Percentiles rank a stretch among this genome's conserved stretches.
These are phyloP conservation scores for Sceliomorpha sp. DNA, from an alignment of 2,888 invertebrate species.

Conservation along the genomic window DNA sequence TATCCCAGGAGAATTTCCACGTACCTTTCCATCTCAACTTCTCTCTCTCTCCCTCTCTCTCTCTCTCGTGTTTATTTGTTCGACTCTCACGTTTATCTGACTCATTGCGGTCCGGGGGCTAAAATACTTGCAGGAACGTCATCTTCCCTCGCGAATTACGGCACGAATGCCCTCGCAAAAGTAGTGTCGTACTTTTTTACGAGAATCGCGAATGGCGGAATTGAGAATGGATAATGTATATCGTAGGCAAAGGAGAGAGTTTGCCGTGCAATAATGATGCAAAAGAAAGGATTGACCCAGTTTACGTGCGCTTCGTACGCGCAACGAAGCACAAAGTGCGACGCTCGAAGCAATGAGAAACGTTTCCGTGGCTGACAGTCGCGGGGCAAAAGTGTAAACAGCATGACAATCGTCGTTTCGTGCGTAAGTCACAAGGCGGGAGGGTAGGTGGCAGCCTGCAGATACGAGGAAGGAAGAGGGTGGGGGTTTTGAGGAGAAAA, in stretches of 20 bases:
- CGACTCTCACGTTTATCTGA: no score
- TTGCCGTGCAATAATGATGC: constrained; percentile 40
- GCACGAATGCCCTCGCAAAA: constrained; percentile 15
- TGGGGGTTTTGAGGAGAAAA: no score
- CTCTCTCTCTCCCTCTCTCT: no score
- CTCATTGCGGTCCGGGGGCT: no score
- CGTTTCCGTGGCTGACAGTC: constrained; percentile 31
- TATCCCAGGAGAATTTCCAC: no score
- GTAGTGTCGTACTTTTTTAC: constrained; percentile 16
- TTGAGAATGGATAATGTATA: constrained; percentile 32
- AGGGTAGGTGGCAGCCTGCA: no score
- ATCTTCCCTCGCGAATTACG: no score
- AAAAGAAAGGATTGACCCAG: constrained; percentile 48
- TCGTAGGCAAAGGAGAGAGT: constrained; percentile 35
- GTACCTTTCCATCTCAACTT: no score
- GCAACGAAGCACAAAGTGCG: constrained; percentile 39
- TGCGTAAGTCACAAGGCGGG: no score
- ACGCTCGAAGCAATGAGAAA: constrained; percentile 40
- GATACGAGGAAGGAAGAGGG: no score
- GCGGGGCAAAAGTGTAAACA: constrained; percentile 33
- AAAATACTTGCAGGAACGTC: no score
- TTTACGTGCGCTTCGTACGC: constrained; percentile 39
- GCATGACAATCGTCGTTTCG: constrained; percentile 35
- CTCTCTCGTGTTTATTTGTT: no score
- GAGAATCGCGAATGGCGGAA: constrained; percentile 40